Evolutionary conservation across 2,888 invertebrate species (phyloP).

Genomic region (Morinoia aosen): DNA sequence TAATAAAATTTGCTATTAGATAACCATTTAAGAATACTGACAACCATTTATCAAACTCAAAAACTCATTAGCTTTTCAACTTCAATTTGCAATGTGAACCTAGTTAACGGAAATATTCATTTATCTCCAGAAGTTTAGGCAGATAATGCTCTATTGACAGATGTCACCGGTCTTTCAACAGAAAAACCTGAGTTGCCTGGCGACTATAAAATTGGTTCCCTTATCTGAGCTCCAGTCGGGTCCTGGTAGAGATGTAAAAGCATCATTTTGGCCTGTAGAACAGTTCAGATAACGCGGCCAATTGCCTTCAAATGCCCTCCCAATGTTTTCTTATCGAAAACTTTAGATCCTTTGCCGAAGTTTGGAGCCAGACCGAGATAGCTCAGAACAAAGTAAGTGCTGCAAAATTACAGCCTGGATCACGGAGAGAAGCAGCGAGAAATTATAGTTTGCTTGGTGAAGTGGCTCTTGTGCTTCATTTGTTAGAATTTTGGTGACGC

Average conservation of each 20-base stretch:
- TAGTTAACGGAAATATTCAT: neutral
- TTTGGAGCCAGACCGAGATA: neutral
- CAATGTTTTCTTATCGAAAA: constrained; percentile 51
- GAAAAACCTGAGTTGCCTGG: neutral
- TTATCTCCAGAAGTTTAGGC: neutral
- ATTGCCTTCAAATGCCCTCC: constrained; percentile 45
- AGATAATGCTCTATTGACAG: neutral
- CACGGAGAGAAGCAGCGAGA: neutral
- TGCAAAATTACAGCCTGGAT: neutral
- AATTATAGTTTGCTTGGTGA: neutral
- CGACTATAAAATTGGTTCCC: neutral
- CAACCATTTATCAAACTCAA: neutral
- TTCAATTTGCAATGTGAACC: neutral
- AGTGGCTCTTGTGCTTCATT: neutral
- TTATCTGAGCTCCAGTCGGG: neutral
- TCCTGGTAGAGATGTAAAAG: neutral
- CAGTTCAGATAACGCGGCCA: constrained; percentile 45
- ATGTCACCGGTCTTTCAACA: neutral
- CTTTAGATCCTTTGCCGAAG: constrained; percentile 18
- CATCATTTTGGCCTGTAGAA: constrained; percentile 45
- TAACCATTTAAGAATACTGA: neutral
- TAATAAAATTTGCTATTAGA: too few relatives aligned
- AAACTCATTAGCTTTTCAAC: neutral
- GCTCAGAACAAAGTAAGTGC: constrained; percentile 16
- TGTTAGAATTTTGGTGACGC: neutral